Percentiles rank a stretch among this genome's conserved stretches.
phyloP scores from a whole-genome alignment of 2,113 vertebrate genomes.

The Astur gentilis region DNA sequence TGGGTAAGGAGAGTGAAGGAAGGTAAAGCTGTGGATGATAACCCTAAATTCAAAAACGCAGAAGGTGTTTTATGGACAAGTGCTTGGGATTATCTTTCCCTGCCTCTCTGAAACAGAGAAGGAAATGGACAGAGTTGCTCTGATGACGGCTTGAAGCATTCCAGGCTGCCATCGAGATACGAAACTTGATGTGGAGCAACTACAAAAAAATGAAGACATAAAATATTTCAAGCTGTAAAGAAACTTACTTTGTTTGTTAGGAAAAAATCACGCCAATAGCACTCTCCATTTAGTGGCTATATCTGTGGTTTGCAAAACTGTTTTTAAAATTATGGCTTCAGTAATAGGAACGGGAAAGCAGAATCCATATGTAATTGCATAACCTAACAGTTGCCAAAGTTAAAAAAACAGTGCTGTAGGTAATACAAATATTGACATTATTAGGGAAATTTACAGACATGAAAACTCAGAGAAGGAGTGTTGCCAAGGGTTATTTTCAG shows the following conservation, averaged over 20 bases:
- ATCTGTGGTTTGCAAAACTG: background rate
- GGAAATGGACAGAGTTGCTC: background rate
- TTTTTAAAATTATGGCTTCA: background rate
- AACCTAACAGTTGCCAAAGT: background rate
- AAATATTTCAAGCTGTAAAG: background rate
- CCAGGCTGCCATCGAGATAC: background rate
- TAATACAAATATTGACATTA: background rate
- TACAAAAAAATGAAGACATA: background rate
- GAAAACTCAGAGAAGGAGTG: background rate
- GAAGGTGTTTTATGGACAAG: background rate
- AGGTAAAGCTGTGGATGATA: background rate
- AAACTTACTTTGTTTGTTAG: background rate
- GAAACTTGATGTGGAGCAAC: background rate
- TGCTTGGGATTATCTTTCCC: background rate
- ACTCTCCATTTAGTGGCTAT: background rate
- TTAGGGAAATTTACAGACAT: background rate
- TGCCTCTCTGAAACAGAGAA: background rate
- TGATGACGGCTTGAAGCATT: background rate
- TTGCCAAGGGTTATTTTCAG: background rate
- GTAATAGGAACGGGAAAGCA: background rate
- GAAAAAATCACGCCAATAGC: background rate
- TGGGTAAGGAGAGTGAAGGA: background rate
- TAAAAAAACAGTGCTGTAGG: background rate
- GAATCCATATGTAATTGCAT: background rate
- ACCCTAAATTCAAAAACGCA: background rate